phyloP scores from a whole-genome alignment of 2,113 vertebrate species.

The Lophura nycthemera region DNA sequence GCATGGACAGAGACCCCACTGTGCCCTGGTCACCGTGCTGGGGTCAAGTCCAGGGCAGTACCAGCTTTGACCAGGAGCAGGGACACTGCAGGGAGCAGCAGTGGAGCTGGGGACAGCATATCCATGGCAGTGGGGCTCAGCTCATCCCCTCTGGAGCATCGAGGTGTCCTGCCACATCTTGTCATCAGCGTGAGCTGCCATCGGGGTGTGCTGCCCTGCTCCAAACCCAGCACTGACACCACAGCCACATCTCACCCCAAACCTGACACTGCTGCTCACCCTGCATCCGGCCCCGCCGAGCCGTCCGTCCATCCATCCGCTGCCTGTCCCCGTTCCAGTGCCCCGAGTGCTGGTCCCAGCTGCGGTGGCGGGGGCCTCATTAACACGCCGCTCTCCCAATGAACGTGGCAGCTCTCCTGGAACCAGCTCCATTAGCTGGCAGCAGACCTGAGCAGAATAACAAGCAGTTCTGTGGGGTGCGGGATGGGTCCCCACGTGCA shows the following conservation, averaged over 20 bases:
- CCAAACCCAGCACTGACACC: accelerated
- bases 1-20: background rate
- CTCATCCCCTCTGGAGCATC: accelerated
- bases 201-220: background rate
- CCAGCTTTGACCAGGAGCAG: background rate
- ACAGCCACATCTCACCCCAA: background rate
- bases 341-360: slow-evolving; percentile 54
- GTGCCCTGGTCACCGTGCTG: accelerated
- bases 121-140: accelerated
- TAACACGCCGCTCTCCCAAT: background rate
- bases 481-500: background rate
- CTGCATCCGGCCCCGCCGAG: accelerated
- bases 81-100: accelerated
- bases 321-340: background rate
- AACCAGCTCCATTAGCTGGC: slow-evolving; percentile 13
- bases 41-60: accelerated
- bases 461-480: background rate
- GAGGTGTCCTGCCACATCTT: background rate
- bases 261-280: background rate
- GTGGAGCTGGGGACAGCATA: accelerated
- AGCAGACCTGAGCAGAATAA: slow-evolving; percentile 56
- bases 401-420: slow-evolving; percentile 66
- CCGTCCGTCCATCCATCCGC: accelerated
- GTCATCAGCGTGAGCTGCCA: background rate
- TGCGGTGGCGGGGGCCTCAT: slow-evolving; percentile 39